Conservation (phyloP, 2,113 vertebrate species). For the Mirounga angustirostris region DNA sequence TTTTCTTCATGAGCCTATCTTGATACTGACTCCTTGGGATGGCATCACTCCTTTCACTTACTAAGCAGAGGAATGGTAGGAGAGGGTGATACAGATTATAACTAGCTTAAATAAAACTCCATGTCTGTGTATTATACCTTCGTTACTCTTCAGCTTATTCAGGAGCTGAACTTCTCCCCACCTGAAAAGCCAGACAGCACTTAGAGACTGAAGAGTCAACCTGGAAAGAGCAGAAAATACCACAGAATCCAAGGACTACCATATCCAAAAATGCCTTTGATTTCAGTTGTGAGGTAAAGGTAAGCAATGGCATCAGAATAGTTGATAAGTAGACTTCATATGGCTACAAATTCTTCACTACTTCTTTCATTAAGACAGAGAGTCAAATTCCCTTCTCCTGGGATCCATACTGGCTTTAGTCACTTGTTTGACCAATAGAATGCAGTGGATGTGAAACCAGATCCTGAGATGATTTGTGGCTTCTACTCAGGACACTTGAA, state of each 20-base stretch:
- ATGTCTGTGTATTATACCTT: not conserved
- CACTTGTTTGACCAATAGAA: not conserved
- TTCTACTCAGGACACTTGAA: not conserved
- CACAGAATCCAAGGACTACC: not conserved
- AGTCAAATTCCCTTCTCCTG: not conserved
- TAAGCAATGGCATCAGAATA: not conserved
- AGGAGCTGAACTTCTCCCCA: not conserved
- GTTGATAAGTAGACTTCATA: not conserved
- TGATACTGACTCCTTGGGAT: not conserved
- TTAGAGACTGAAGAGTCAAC: not conserved
- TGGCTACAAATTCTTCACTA: not conserved
- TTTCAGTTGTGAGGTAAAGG: not conserved
- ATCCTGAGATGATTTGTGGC: not conserved
- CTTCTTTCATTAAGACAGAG: not conserved
- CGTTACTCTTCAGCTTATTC: not conserved
- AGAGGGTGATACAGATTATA: not conserved
- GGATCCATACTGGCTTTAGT: not conserved
- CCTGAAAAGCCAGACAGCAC: not conserved
- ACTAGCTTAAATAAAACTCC: not conserved
- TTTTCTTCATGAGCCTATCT: not conserved
- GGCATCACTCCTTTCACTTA: not conserved
- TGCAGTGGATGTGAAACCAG: not conserved
- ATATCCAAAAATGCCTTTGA: not conserved
- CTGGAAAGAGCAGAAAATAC: not conserved
- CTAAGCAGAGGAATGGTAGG: not conserved